These are phyloP conservation scores for Lethenteron camtschaticum DNA, from an alignment of 2,113 vertebrate genomes.

Conservation along the genomic window DNA sequence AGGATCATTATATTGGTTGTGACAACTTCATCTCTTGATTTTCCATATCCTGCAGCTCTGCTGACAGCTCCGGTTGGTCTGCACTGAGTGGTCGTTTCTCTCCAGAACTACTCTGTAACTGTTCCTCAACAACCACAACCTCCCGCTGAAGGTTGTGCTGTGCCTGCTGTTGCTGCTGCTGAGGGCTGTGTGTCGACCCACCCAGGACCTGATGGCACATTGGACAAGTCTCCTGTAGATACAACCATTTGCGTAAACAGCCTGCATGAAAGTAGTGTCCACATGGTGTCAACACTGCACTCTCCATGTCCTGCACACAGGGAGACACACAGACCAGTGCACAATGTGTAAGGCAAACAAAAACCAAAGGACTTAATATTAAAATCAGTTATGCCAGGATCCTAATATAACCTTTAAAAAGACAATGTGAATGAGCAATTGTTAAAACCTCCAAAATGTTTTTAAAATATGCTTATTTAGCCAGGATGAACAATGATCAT, in stretches of 20 bases:
- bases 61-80: too few species aligned
- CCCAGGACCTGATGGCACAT: constrained; percentile 34
- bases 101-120: too few species aligned
- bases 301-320: constrained; percentile 33
- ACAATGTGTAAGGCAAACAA: not conserved
- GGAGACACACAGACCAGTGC: not conserved
- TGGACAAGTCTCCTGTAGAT: constrained; percentile 51
- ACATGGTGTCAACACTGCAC: constrained; percentile 40
- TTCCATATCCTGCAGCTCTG: too few species aligned
- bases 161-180: too few species aligned
- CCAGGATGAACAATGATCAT: not conserved
- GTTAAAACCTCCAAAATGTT: not conserved
- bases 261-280: constrained; percentile 41
- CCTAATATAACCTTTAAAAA: too few species aligned
- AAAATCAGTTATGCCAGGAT: not conserved
- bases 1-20: too few species aligned
- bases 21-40: too few species aligned
- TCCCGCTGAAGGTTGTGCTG: too few species aligned
- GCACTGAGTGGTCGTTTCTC: too few species aligned
- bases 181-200: not conserved
- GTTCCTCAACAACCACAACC: too few species aligned
- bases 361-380: too few species aligned
- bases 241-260: constrained; percentile 58
- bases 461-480: too few species aligned
- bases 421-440: not conserved